phyloP scores from a whole-genome alignment of 2,797 vertebrate genomes.

The Pipistrellus kuhlii region DNA sequence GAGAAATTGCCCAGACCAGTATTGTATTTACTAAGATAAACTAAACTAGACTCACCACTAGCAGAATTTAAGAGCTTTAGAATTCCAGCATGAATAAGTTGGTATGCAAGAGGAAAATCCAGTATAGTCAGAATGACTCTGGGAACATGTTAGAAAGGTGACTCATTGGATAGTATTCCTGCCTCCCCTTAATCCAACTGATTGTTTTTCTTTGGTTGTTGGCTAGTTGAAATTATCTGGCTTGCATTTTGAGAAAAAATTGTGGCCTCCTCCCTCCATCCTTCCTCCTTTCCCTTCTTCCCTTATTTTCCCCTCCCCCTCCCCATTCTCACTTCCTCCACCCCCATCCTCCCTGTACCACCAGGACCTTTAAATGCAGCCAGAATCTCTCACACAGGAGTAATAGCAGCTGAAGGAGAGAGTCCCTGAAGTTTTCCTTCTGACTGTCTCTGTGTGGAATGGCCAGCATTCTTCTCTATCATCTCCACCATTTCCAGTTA shows the following conservation, averaged over 20 bases:
- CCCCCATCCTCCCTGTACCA: background rate
- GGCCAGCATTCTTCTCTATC: background rate
- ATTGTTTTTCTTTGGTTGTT: background rate
- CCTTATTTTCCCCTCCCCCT: too few species aligned
- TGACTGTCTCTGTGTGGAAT: background rate
- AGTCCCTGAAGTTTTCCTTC: background rate
- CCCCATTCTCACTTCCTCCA: background rate
- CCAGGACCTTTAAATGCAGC: background rate
- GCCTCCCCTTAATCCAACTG: background rate
- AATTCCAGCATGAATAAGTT: background rate
- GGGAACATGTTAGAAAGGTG: background rate
- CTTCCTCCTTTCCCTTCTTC: background rate
- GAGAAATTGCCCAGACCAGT: background rate
- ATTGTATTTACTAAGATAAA: background rate
- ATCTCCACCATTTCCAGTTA: background rate
- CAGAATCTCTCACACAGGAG: background rate
- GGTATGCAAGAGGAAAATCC: background rate
- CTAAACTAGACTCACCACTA: background rate
- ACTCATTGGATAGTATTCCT: background rate
- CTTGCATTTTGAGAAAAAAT: background rate
- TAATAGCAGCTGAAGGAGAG: background rate
- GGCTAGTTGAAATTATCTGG: background rate
- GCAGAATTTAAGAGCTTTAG: background rate
- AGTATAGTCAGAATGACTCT: background rate
- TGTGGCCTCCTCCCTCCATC: background rate